Base-by-base conservation (phyloP, 2,797 vertebrate genomes). In the Anguilla obscura region DNA sequence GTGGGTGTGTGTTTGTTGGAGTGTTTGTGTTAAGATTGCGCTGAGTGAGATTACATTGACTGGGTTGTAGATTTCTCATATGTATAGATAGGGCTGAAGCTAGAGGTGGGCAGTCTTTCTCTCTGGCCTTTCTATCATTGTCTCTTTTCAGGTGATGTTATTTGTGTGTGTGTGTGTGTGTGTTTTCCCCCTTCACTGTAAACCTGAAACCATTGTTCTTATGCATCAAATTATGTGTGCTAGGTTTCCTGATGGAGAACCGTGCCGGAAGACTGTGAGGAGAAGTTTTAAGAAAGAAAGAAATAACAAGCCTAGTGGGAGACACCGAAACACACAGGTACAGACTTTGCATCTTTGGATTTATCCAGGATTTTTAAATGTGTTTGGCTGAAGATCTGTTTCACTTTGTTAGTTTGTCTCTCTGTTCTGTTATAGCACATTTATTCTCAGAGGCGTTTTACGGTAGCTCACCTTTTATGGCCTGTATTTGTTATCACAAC, bases 221-320 rank as follows among this genome's bases (percentile, higher is more conserved):
- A 74, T 4, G 27, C 71, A 33, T 74, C 71, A 74, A 21, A 18
- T 79, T 36, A 16, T 79, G 14, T 40, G 27, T 83, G 45, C 71
- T 94, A 96, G 96, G 94, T 92, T 90, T 95, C 93, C 92, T 93
- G 92, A 95, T 92, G 93, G 88, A 91, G 88, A 89, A 90, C 69
- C 90, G 87, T 90, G 91, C 88, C 92, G 86, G 91, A 87, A 86
- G 60, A 58, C 66, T 10, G 69, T 87, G 66, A 56, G 66, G 66
- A 56, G 66, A 88, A 45, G 76, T 21, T 83, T 86, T 66, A 92
- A 90, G 90, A 88, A 91, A 63, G 90, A 88, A 91, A 66, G 24
- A 27, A 50, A n/a, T 86, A 87, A 58, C 30, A 85, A 91, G 86
- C 86, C 91, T 88, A 86, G 89, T 76, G 88, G 87, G 91, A 90